Percentiles rank a stretch among this genome's conserved stretches.
phyloP scores from a whole-genome alignment of 1,140 invertebrate genomes.

The Pseudomyrmex cubaensis region DNA sequence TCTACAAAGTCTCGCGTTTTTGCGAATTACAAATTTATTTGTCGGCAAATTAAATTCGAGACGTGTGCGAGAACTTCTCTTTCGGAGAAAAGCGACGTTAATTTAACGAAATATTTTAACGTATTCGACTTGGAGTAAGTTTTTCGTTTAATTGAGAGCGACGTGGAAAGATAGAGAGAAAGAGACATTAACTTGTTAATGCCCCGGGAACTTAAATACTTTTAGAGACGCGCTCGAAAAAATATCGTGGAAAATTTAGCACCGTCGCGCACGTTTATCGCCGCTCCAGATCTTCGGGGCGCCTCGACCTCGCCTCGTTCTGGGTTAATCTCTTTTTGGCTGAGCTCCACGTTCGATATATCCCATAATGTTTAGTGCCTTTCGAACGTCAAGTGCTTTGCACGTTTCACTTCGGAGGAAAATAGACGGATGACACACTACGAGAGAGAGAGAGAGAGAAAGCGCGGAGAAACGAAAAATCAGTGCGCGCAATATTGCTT shows the following conservation, averaged over 20 bases:
- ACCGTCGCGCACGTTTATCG: conserved; percentile 62
- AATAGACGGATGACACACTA: conserved; percentile 46
- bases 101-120: background rate
- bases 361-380: conserved; percentile 59
- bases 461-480: conserved; percentile 7
- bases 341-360: conserved; percentile 59
- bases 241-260: conserved; percentile 66
- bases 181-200: background rate
- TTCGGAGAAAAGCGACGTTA: no score
- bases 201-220: background rate
- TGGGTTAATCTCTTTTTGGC: conserved; percentile 70
- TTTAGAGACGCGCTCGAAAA: conserved; percentile 37
- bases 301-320: conserved; percentile 59
- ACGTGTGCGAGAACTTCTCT: no score
- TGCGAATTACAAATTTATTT: no score
- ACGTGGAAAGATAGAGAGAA: no score
- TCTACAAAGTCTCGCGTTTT: no score
- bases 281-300: conserved; percentile 68
- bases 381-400: conserved; percentile 43
- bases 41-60: no score
- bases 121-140: no score
- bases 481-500: no score
- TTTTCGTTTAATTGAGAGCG: no score
- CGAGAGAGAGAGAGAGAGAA: background rate
- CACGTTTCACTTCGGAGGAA: conserved; percentile 14